Evolutionary conservation across 1,140 invertebrate species (phyloP).

Genomic region (Orius insidiosus): DNA sequence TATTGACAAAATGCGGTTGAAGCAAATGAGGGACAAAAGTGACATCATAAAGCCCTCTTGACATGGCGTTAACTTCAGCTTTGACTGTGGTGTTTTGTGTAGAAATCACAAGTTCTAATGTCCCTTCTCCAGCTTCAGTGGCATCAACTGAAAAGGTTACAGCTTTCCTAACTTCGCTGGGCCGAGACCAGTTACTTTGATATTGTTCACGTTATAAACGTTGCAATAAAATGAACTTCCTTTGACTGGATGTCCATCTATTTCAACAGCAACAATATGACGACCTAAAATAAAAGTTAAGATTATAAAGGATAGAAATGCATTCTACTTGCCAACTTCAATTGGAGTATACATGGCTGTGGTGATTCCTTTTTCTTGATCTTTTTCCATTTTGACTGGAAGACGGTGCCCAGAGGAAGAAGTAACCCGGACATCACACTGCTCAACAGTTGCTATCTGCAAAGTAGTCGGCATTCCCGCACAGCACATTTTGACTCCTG

Average conservation of each 20-base stretch:
- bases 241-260: constrained; percentile 65
- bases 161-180: constrained; percentile 49
- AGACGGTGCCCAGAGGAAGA: constrained; percentile 61
- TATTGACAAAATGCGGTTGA: constrained; percentile 83
- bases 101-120: constrained; percentile 83
- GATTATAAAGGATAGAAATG: constrained; percentile 4
- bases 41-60: constrained; percentile 85
- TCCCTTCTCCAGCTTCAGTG: constrained; percentile 87
- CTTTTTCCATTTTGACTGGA: constrained; percentile 38
- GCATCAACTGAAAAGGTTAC: constrained; percentile 88
- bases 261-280: constrained; percentile 61
- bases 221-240: constrained; percentile 88
- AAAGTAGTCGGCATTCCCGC: constrained; percentile 38
- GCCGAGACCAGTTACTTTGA: constrained; percentile 57
- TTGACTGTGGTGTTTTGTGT: constrained; percentile 75
- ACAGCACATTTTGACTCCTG: constrained; percentile 40
- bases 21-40: constrained; percentile 85
- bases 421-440: constrained; percentile 48
- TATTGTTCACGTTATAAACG: constrained; percentile 76
- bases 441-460: constrained; percentile 33
- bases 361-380: constrained; percentile 40
- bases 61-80: constrained; percentile 74
- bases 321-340: constrained; percentile 48
- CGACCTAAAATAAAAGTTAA: constrained; percentile 37
- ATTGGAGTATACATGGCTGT: constrained; percentile 60